Percentiles rank a stretch among this genome's conserved stretches.
These are phyloP conservation scores for Hippocampus mohnikei DNA, from an alignment of 2,113 vertebrate genomes.

Conservation along the genomic window DNA sequence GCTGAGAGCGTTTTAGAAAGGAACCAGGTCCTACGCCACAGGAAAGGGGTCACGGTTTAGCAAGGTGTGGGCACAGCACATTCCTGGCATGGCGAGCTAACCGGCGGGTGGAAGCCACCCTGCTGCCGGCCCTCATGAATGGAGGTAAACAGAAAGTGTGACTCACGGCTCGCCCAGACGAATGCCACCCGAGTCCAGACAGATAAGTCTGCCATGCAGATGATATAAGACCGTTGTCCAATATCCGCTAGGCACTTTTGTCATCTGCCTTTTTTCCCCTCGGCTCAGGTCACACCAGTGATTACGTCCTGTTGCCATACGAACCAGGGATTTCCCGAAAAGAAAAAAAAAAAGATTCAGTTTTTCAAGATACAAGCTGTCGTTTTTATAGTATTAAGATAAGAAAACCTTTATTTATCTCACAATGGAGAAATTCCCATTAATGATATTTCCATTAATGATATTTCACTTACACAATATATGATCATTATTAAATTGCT, in stretches of 20 bases:
- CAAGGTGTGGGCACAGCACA: slow-evolving; percentile 66
- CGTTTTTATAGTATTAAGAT: too few species aligned
- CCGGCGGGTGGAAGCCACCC: slow-evolving; percentile 62
- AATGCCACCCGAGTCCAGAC: slow-evolving; percentile 66
- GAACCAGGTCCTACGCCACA: slow-evolving; percentile 59
- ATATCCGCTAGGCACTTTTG: slow-evolving; percentile 31
- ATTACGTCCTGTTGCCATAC: slow-evolving; percentile 31
- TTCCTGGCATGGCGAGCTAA: slow-evolving; percentile 51
- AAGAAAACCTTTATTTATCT: too few species aligned
- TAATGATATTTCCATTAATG: too few species aligned
- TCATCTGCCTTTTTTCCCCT: slow-evolving; percentile 26
- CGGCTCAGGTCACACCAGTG: slow-evolving; percentile 25
- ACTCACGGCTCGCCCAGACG: slow-evolving; percentile 70
- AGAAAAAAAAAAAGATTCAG: background rate
- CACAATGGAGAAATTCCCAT: too few species aligned
- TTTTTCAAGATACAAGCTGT: too few species aligned
- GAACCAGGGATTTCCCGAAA: slow-evolving; percentile 4
- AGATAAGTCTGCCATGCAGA: slow-evolving; percentile 66
- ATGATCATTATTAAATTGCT: too few species aligned
- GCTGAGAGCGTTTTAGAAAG: slow-evolving; percentile 42
- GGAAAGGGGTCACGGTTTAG: slow-evolving; percentile 70
- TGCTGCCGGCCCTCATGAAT: slow-evolving; percentile 47
- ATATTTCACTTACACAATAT: too few species aligned
- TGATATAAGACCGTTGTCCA: slow-evolving; percentile 52
- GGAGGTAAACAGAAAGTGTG: slow-evolving; percentile 75